Percentiles rank a stretch among this genome's conserved stretches.
These are phyloP conservation scores for Acrossocheilus fasciatus DNA, from an alignment of 2,797 vertebrate genomes.

Conservation along the genomic window DNA sequence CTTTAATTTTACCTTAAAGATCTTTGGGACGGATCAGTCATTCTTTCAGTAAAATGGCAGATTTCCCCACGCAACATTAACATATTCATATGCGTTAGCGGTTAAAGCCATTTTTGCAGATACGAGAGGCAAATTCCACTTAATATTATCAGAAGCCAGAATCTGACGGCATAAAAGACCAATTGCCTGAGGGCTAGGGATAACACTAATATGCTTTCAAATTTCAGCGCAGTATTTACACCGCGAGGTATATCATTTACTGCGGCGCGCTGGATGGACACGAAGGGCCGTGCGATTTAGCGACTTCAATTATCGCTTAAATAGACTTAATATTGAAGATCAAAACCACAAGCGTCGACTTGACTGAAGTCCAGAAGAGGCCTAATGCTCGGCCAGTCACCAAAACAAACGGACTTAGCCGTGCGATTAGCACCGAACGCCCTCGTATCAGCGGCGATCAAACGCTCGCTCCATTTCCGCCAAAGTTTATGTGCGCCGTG, in stretches of 20 bases:
- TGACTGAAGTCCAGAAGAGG: conserved; percentile 53
- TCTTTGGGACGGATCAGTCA: conserved; percentile 77
- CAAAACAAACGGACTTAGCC: conserved; percentile 65
- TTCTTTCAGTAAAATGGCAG: conserved; percentile 70
- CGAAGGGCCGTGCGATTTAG: conserved; percentile 71
- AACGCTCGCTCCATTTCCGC: conserved; percentile 23
- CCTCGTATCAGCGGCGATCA: conserved; percentile 48
- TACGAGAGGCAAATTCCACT: conserved; percentile 80
- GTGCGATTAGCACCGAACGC: conserved; percentile 47
- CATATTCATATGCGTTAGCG: conserved; percentile 82
- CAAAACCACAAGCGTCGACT: conserved; percentile 48
- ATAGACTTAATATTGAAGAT: conserved; percentile 80
- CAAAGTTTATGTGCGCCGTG: conserved; percentile 76
- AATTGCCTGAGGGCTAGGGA: conserved; percentile 80
- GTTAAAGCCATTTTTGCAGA: conserved; percentile 78
- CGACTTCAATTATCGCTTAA: conserved; percentile 80
- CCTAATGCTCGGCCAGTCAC: conserved; percentile 65
- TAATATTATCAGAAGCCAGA: conserved; percentile 76
- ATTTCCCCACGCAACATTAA: conserved; percentile 80
- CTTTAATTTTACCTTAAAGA: conserved; percentile 68
- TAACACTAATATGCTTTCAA: conserved; percentile 65
- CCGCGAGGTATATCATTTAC: conserved; percentile 80
- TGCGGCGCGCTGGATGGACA: conserved; percentile 69
- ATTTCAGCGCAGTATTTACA: conserved; percentile 71
- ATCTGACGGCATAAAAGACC: conserved; percentile 79